A percentile compares a stretch with the other conserved stretches of the same genome.
These are phyloP conservation scores for Hiodon tergisus DNA, from an alignment of 2,113 vertebrate genomes.

Conservation along the genomic window DNA sequence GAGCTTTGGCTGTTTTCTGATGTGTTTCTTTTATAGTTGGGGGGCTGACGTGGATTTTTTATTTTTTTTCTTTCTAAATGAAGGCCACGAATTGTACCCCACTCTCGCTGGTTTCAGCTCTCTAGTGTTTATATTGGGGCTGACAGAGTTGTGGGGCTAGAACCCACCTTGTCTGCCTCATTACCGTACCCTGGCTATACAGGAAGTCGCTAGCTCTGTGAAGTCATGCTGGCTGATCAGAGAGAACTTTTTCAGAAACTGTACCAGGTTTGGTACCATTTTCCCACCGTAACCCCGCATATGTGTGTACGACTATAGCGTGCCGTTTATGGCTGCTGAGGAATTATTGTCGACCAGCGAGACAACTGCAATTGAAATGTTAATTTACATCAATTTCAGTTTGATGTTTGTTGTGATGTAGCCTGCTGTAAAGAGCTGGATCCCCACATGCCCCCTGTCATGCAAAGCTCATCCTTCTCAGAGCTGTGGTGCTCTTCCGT, in stretches of 20 bases:
- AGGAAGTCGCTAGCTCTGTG: constrained; percentile 61
- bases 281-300: background rate
- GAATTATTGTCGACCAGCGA: background rate
- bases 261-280: background rate
- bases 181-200: constrained; percentile 66
- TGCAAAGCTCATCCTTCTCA: too few relatives aligned
- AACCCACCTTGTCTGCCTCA: constrained; percentile 55
- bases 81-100: constrained; percentile 58
- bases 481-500: too few relatives aligned
- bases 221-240: constrained; percentile 55
- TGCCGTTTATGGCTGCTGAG: constrained; percentile 12
- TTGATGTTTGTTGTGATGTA: too few relatives aligned
- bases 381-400: too few relatives aligned
- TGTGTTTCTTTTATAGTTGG: constrained; percentile 68
- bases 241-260: constrained; percentile 26
- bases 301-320: background rate
- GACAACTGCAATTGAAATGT: too few relatives aligned
- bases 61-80: constrained; percentile 9
- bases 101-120: constrained; percentile 25
- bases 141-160: constrained; percentile 49
- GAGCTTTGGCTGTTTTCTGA: constrained; percentile 65
- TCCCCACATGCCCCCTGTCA: too few relatives aligned
- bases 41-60: constrained; percentile 60
- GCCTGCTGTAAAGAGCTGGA: too few relatives aligned
- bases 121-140: constrained; percentile 54